Evolutionary conservation across 1,140 invertebrate species (phyloP).

Genomic region (Holotrichia oblita): DNA sequence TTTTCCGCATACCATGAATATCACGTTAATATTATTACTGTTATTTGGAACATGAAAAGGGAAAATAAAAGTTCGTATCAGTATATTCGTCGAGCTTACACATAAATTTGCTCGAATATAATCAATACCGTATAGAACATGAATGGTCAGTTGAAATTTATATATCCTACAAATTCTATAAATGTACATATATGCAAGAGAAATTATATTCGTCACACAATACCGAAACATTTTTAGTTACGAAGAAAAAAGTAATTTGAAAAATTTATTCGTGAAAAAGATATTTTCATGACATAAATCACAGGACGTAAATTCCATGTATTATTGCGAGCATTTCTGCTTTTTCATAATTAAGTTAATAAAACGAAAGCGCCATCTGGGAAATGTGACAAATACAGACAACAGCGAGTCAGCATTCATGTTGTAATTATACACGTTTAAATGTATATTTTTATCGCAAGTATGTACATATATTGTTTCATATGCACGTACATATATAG

Average conservation of each 20-base stretch:
- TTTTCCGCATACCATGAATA: not conserved
- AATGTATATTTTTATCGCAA: not conserved
- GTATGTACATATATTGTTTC: slow-evolving; percentile 25
- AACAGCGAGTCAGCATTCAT: not conserved
- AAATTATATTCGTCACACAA: not conserved
- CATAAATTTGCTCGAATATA: not conserved
- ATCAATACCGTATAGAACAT: not conserved
- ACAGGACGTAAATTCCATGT: slow-evolving; percentile 18
- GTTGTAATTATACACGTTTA: not conserved
- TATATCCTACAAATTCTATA: not conserved
- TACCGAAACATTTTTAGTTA: not conserved
- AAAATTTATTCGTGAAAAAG: not conserved
- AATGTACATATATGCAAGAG: too few species aligned
- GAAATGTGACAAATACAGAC: not conserved
- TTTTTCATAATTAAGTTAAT: slow-evolving; percentile 35
- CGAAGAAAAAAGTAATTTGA: not conserved
- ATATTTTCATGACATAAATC: slow-evolving; percentile 2
- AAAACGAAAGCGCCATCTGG: slow-evolving; percentile 14
- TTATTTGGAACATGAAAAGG: not conserved
- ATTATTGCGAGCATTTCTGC: slow-evolving; percentile 3
- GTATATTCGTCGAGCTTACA: not conserved
- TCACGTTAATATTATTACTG: not conserved
- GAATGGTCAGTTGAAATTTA: not conserved
- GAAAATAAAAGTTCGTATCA: not conserved
- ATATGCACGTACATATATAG: not conserved